Evolutionary conservation across 2,797 vertebrate species (phyloP).

Genomic region (Taenioides sp.): DNA sequence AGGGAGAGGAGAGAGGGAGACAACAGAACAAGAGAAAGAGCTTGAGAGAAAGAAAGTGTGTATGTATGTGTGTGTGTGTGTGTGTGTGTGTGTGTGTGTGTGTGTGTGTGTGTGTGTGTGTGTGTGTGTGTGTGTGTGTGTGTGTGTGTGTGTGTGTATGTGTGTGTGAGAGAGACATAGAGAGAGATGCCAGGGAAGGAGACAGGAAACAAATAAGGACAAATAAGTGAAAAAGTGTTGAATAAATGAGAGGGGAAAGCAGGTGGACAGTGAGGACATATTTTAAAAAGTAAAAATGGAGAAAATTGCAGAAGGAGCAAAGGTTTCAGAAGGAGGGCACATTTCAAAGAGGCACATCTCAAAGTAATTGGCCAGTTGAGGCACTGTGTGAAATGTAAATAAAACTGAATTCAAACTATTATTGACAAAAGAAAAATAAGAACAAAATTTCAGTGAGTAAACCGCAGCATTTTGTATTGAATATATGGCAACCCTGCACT

Average conservation of each 20-base stretch:
- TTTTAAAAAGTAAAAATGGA: slow-evolving; percentile 45
- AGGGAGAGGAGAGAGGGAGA: slow-evolving; percentile 20
- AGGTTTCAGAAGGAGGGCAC: slow-evolving; percentile 22
- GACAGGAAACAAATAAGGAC: slow-evolving; percentile 24
- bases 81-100: neutral
- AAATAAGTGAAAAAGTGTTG: neutral
- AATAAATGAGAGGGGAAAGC: neutral
- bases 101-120: too few relatives aligned
- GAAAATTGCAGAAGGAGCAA: slow-evolving; percentile 9
- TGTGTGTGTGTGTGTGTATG: neutral
- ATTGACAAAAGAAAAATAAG: neutral
- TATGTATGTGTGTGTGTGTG: neutral
- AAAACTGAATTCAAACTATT: slow-evolving; percentile 43
- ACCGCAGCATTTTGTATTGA: neutral
- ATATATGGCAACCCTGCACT: neutral
- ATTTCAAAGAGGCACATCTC: slow-evolving; percentile 44
- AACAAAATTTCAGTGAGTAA: neutral
- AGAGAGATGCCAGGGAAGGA: slow-evolving; percentile 41
- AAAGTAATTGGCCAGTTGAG: slow-evolving; percentile 7
- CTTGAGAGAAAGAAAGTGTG: too few relatives aligned
- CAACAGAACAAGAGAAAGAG: slow-evolving; percentile 21
- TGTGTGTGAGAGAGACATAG: slow-evolving; percentile 22
- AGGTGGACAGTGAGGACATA: slow-evolving; percentile 24
- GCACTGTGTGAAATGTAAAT: neutral
- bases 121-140: too few relatives aligned